phyloP scores from a whole-genome alignment of 2,797 vertebrate species.

The Tympanoctomys barrerae region DNA sequence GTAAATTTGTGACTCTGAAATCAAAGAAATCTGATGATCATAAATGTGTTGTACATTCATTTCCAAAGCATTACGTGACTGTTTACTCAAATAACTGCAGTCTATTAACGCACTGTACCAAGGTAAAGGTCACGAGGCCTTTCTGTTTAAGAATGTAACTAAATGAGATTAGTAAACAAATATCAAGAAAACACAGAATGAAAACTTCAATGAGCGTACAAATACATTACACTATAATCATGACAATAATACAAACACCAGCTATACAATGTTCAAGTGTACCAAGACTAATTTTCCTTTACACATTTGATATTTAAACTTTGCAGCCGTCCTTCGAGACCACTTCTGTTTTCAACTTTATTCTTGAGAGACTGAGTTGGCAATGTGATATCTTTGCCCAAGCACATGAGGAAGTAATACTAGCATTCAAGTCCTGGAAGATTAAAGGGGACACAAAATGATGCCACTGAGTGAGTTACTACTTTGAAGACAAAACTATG shows the following conservation, averaged over 20 bases:
- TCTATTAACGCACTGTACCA: background rate
- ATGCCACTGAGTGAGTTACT: background rate
- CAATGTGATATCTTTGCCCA: background rate
- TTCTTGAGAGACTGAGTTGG: background rate
- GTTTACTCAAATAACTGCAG: background rate
- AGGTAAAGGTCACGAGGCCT: background rate
- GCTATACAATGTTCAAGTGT: background rate
- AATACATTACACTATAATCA: background rate
- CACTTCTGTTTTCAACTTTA: background rate
- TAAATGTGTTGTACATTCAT: background rate
- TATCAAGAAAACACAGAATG: no score
- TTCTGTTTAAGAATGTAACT: background rate
- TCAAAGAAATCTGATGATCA: background rate
- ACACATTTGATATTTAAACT: background rate
- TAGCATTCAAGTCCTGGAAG: background rate
- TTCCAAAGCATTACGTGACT: slow-evolving; percentile 2
- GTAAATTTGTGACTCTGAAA: background rate
- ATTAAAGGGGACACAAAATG: background rate
- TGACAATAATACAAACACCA: background rate
- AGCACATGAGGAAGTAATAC: background rate
- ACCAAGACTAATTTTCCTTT: background rate
- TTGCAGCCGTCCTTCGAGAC: background rate
- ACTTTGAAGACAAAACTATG: no score
- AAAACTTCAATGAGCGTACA: background rate
- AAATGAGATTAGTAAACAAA: no score